Evolutionary conservation across 2,797 vertebrate genomes (phyloP).

Genomic region (Margarornis squamiger): DNA sequence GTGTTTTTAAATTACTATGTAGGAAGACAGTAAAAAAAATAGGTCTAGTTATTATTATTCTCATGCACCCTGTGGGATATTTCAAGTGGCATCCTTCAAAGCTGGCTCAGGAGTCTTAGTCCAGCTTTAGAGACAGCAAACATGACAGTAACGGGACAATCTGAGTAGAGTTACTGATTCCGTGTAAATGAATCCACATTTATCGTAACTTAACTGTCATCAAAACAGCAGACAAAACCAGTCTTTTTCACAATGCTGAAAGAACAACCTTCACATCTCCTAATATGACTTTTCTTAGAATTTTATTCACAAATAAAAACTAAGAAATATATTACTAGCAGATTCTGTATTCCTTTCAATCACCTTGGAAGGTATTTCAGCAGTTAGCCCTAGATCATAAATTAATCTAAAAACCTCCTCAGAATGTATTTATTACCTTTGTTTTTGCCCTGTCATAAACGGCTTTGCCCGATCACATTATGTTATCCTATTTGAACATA

Average conservation of each 20-base stretch:
- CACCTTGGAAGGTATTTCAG: neutral
- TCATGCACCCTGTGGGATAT: neutral
- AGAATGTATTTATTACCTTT: neutral
- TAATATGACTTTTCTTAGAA: neutral
- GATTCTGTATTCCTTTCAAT: neutral
- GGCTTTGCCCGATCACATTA: neutral
- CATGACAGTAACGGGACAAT: constrained; percentile 3
- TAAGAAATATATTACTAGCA: neutral
- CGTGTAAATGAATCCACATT: neutral
- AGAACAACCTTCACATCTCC: neutral
- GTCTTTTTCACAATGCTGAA: neutral
- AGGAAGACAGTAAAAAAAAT: neutral
- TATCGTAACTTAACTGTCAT: neutral
- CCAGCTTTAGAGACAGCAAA: neutral
- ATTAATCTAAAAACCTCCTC: neutral
- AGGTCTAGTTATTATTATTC: neutral
- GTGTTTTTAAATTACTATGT: neutral
- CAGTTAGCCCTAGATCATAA: neutral
- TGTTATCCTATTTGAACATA: neutral
- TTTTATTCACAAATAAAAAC: neutral
- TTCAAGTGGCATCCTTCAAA: neutral
- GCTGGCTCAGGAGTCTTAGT: neutral
- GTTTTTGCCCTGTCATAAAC: neutral
- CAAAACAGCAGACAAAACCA: neutral
- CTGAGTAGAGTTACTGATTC: neutral